These are phyloP conservation scores for Brachymystax lenok DNA, from an alignment of 2,797 vertebrate species.

Conservation along the genomic window DNA sequence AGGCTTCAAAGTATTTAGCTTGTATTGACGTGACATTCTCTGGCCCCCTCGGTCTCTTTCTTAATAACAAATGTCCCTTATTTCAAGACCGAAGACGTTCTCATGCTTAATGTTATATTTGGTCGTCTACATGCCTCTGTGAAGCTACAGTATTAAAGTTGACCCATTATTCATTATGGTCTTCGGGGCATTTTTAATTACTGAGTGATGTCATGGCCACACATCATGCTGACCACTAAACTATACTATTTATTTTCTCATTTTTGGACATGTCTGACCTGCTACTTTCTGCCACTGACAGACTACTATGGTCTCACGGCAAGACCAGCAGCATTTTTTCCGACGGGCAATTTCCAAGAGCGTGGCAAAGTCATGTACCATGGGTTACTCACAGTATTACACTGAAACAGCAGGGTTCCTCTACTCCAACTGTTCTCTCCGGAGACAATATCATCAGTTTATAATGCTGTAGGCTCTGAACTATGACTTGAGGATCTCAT, in stretches of 20 bases:
- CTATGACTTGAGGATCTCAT: background rate
- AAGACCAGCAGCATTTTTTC: conserved; percentile 44
- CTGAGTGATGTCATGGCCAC: conserved; percentile 35
- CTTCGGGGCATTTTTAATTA: conserved; percentile 34
- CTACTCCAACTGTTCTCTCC: background rate
- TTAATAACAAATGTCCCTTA: conserved; percentile 51
- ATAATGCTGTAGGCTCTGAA: no score
- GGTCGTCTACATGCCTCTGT: conserved; percentile 27
- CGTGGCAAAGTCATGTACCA: conserved; percentile 1
- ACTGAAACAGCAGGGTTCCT: background rate
- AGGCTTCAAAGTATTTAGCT: conserved; percentile 34
- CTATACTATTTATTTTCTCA: conserved; percentile 43
- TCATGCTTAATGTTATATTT: conserved; percentile 38
- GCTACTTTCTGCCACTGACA: conserved; percentile 36
- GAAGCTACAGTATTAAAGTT: conserved; percentile 42
- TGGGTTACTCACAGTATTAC: background rate
- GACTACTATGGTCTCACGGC: conserved; percentile 37
- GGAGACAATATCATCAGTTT: conserved; percentile 8
- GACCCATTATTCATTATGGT: conserved; percentile 36
- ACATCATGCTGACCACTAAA: conserved; percentile 31
- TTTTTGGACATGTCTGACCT: conserved; percentile 37
- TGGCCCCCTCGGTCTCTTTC: conserved; percentile 6
- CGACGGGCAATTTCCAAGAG: conserved; percentile 42
- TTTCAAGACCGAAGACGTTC: conserved; percentile 8
- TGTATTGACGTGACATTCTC: conserved; percentile 43